A percentile compares a stretch with the other conserved stretches of the same genome.
Evolutionary conservation across 2,797 vertebrate species (phyloP).

Genomic region (Myripristis murdjan): DNA sequence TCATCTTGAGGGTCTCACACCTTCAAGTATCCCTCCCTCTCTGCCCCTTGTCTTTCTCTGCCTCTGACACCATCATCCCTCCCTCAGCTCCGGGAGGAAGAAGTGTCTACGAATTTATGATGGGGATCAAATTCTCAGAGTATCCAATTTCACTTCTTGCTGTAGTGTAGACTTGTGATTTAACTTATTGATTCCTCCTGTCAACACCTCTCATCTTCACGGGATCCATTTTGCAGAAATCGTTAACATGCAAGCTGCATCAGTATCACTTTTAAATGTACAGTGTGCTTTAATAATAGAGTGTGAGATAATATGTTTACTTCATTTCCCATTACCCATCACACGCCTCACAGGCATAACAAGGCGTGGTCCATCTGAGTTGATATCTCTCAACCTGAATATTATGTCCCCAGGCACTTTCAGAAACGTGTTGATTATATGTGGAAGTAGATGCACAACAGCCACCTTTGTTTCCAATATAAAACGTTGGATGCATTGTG

Average conservation of each 20-base stretch:
- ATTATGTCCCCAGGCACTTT: constrained; percentile 10
- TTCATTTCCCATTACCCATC: background rate
- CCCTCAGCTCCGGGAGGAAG: constrained; percentile 25
- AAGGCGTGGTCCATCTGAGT: constrained; percentile 27
- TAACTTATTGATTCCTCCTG: constrained; percentile 56
- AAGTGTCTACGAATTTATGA: constrained; percentile 51
- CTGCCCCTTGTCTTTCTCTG: constrained; percentile 40
- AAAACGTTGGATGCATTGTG: constrained; percentile 5
- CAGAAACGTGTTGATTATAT: constrained; percentile 16
- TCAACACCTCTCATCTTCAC: constrained; percentile 51
- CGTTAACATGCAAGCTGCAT: constrained; percentile 6
- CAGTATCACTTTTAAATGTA: constrained; percentile 13
- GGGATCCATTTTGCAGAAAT: constrained; percentile 26
- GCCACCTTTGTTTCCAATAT: background rate
- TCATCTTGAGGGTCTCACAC: constrained; percentile 27
- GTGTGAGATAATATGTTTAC: constrained; percentile 1
- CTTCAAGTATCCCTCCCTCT: constrained; percentile 19
- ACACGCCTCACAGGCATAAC: constrained; percentile 8
- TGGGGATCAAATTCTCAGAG: constrained; percentile 56
- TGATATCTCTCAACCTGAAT: constrained; percentile 21
- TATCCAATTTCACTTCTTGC: constrained; percentile 60
- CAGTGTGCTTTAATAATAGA: background rate
- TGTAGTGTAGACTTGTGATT: constrained; percentile 44
- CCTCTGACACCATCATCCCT: constrained; percentile 46
- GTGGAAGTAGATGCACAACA: constrained; percentile 23